Conservation (phyloP, 2,113 vertebrate genomes). For the Albula goreensis region DNA sequence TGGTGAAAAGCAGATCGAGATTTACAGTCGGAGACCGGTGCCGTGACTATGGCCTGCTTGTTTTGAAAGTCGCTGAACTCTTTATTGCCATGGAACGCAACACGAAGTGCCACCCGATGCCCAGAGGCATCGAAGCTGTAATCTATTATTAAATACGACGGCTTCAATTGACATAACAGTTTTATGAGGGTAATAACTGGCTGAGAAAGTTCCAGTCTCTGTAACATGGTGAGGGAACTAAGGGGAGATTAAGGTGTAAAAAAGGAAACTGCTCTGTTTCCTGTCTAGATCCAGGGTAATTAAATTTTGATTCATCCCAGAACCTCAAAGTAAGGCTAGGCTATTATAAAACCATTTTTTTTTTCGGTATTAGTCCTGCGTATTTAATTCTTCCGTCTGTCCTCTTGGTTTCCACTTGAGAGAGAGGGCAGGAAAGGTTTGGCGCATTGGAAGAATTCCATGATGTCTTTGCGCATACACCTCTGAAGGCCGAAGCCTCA, state of each 20-base stretch:
- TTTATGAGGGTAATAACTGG: not conserved
- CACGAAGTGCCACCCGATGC: not conserved
- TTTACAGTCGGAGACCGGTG: not conserved
- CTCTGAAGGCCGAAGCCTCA: not conserved
- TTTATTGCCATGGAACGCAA: not conserved
- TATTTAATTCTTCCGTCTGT: not conserved
- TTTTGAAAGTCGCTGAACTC: not conserved
- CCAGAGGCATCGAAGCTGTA: not conserved
- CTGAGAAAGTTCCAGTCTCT: not conserved
- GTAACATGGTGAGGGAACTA: not conserved
- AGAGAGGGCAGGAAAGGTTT: not conserved
- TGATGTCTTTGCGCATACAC: not conserved
- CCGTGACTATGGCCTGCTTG: not conserved
- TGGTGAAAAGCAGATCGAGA: not conserved
- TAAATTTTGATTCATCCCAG: not conserved
- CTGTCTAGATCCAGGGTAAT: not conserved
- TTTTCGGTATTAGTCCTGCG: not conserved
- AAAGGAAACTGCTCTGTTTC: not conserved
- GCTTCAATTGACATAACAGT: constrained; percentile 2
- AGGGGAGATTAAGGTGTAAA: not conserved
- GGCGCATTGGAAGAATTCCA: not conserved
- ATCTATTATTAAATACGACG: not conserved
- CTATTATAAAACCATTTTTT: not conserved
- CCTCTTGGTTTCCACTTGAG: not conserved
- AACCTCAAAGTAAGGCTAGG: not conserved